A percentile compares a stretch with the other conserved stretches of the same genome.
Evolutionary conservation across 37 sponge, comb jelly and placozoan genomes (phyloP).

Genomic region (Eunapius fragilis): DNA sequence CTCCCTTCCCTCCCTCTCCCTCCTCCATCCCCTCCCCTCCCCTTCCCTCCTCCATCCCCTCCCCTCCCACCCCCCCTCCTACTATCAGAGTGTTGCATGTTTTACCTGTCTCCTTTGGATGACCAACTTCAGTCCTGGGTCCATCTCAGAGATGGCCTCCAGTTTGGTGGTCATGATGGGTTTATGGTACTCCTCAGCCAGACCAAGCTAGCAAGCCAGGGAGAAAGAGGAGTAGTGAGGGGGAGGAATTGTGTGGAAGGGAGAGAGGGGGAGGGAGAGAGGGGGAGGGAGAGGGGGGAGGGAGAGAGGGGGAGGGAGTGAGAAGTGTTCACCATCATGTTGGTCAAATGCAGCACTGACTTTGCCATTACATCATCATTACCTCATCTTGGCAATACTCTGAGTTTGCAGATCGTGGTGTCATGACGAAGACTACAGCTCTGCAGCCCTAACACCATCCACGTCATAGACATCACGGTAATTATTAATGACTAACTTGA

Average conservation of each 20-base stretch:
- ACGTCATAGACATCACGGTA: neutral
- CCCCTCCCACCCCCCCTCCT: no score
- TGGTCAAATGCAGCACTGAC: no score
- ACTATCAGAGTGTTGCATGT: no score
- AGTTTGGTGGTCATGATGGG: slow-evolving; percentile 45
- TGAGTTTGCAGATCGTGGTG: slow-evolving; percentile 59
- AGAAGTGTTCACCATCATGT: no score
- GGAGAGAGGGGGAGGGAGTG: no score
- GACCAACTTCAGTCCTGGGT: slow-evolving; percentile 75
- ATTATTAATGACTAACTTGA: slow-evolving; percentile 27
- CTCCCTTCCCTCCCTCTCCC: no score
- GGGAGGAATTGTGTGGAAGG: neutral
- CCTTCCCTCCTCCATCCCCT: no score
- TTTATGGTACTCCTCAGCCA: slow-evolving; percentile 78
- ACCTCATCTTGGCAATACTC: slow-evolving; percentile 78
- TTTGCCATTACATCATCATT: neutral
- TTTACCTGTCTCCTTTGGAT: slow-evolving; percentile 67
- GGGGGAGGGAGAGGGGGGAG: neutral
- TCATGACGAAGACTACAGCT: slow-evolving; percentile 61
- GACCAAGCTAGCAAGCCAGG: slow-evolving; percentile 29
- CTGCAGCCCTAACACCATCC: slow-evolving; percentile 56
- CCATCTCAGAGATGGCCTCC: slow-evolving; percentile 45
- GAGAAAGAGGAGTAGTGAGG: neutral
- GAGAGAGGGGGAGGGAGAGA: neutral
- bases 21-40: no score